Evolutionary conservation across 2,113 vertebrate species (phyloP).

Genomic region (Clarias batrachus): DNA sequence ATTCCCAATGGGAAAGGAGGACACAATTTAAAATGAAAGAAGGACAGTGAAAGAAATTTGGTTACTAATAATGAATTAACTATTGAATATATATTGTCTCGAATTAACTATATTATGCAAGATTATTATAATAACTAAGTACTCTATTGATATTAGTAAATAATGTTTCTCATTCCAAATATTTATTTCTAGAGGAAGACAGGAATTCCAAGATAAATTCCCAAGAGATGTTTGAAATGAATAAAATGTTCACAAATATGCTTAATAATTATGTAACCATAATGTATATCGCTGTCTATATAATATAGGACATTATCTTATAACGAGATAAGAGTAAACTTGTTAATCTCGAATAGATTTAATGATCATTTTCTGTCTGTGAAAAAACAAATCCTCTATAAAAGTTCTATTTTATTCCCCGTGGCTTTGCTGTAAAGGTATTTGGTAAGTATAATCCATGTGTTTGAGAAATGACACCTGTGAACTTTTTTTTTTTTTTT

Average conservation of each 20-base stretch:
- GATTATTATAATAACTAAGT: background rate
- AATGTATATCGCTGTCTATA: too few relatives aligned
- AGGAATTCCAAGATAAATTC: background rate
- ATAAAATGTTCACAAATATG: background rate
- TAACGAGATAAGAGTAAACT: background rate
- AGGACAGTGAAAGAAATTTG: conserved; percentile 5
- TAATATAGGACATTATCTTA: background rate
- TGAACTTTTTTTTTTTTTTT: conserved; percentile 30
- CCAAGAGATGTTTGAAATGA: background rate
- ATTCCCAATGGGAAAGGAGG: conserved; percentile 16
- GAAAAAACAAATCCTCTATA: background rate
- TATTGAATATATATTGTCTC: background rate
- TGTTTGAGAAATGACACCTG: conserved; percentile 4
- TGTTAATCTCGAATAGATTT: background rate
- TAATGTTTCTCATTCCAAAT: background rate
- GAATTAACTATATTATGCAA: background rate
- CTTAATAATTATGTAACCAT: background rate
- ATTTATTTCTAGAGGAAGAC: background rate
- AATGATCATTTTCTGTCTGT: background rate
- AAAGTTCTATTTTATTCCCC: background rate
- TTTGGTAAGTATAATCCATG: background rate
- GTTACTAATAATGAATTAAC: too few relatives aligned
- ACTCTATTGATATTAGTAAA: background rate
- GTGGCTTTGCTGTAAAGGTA: background rate
- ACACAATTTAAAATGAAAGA: conserved; percentile 27